Base-by-base conservation (phyloP, 2,888 invertebrate species). In the Polia nebulosa region DNA sequence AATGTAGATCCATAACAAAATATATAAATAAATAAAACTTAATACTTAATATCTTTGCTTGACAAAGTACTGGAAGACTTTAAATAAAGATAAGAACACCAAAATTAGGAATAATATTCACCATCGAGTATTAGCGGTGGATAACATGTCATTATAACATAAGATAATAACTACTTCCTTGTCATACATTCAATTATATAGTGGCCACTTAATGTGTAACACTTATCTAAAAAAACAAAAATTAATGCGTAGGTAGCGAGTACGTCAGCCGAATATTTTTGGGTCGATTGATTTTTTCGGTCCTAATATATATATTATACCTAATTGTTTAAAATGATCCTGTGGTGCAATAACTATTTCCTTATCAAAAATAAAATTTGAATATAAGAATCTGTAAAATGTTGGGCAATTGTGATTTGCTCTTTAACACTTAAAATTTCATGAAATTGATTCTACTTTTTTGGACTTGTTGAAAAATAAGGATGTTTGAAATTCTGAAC, bases 91-190 rank as follows among this genome's bases (percentile, higher is more conserved):
- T 61, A 64, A 53, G 47, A 58, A 62, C 62, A 34, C 22, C 52
- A 29, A 75, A 51, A 49, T 5, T 49, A 49, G 17, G 17, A 27
- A 49, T n/a, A 17, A 39, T 44, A 56, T 27, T 39, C 11, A 47
- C 65, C 25, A 57, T 45, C 13, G 58, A 62, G 52, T 63, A 59
- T 65, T 49, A 57, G 27, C 32, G 56, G 59, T 51, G 45, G 51
- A 77, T 41, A 77, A 63, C 56, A 49, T 76, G 36, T 57, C 47
- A 60, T 61, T 67, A 52, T 44, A 78, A 78, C 57, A 78, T 70
- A 62, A 44, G 39, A 53, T 74, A 70, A 78, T 78, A 52, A 76
- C 61, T 34, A 82, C 80, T 82, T 82, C 78, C 82, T 82, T 62
- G 69, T 61, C 36, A n/a, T 53, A 63, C 56, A 55, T 53, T 67